phyloP scores from a whole-genome alignment of 2,888 invertebrate genomes.

The Chaetoderma sp. region DNA sequence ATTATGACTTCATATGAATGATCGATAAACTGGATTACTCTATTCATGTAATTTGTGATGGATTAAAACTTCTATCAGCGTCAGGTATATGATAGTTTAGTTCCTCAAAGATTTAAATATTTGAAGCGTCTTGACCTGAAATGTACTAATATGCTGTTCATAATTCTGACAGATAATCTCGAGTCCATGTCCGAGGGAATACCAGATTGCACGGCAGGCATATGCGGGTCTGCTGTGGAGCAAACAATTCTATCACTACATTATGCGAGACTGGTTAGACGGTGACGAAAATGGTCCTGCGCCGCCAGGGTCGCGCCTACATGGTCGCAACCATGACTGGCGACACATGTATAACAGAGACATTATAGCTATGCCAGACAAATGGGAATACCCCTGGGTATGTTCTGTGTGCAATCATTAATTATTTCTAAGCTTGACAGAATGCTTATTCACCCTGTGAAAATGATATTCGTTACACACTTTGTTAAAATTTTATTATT shows the following conservation, averaged over 20 bases:
- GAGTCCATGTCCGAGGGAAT: slow-evolving; percentile 31
- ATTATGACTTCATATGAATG: no score
- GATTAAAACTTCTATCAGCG: no score
- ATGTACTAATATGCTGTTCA: background rate
- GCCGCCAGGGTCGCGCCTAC: slow-evolving; percentile 36
- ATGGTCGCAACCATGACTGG: slow-evolving; percentile 61
- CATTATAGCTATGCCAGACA: slow-evolving; percentile 69
- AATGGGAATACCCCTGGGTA: slow-evolving; percentile 71
- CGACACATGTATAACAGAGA: slow-evolving; percentile 65
- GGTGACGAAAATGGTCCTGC: slow-evolving; percentile 46
- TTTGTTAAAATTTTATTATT: no score
- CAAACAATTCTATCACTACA: slow-evolving; percentile 66
- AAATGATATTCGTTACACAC: no score
- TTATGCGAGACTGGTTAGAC: slow-evolving; percentile 56
- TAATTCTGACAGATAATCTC: slow-evolving; percentile 44
- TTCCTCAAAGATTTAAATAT: no score
- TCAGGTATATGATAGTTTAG: no score
- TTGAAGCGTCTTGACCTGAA: no score
- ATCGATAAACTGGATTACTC: no score
- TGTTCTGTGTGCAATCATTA: slow-evolving; percentile 23
- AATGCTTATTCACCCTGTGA: no score
- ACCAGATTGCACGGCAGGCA: slow-evolving; percentile 50
- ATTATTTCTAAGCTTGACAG: background rate
- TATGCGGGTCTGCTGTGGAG: slow-evolving; percentile 67
- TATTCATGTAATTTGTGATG: no score